A percentile compares a stretch with the other conserved stretches of the same genome.
phyloP scores from a whole-genome alignment of 2,888 invertebrate genomes.

The Anticlea derivata region DNA sequence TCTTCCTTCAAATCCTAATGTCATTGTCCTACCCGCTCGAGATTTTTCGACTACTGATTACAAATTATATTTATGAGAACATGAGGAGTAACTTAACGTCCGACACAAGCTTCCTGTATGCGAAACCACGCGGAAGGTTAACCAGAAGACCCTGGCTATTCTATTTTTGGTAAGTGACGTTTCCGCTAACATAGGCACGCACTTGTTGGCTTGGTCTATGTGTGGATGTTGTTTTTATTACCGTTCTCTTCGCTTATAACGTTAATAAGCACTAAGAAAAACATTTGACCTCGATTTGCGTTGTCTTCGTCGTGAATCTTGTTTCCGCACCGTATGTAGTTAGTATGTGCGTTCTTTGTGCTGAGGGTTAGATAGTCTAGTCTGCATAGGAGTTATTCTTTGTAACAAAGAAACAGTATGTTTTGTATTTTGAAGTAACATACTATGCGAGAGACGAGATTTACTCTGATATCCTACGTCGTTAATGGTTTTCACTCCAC shows the following conservation, averaged over 20 bases:
- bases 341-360: conserved; percentile 44
- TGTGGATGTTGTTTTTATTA: conserved; percentile 36
- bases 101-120: conserved; percentile 55
- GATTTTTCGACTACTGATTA: conserved; percentile 36
- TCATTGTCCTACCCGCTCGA: conserved; percentile 65
- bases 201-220: conserved; percentile 38
- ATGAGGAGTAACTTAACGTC: conserved; percentile 37
- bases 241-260: conserved; percentile 42
- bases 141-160: conserved; percentile 67
- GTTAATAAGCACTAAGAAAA: conserved; percentile 45
- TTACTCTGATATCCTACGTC: too few relatives aligned
- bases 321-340: conserved; percentile 39
- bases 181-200: conserved; percentile 56
- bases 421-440: too few relatives aligned
- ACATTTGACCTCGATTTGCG: conserved; percentile 35
- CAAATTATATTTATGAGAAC: background rate
- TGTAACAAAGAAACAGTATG: conserved; percentile 11
- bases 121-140: conserved; percentile 64
- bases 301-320: conserved; percentile 50
- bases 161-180: conserved; percentile 75
- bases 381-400: conserved; percentile 43
- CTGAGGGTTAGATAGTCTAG: conserved; percentile 34
- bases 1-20: conserved; percentile 69
- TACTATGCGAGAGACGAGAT: too few relatives aligned
- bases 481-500: too few relatives aligned